phyloP scores from a whole-genome alignment of 2,113 vertebrate species.

The Podilymbus podiceps region DNA sequence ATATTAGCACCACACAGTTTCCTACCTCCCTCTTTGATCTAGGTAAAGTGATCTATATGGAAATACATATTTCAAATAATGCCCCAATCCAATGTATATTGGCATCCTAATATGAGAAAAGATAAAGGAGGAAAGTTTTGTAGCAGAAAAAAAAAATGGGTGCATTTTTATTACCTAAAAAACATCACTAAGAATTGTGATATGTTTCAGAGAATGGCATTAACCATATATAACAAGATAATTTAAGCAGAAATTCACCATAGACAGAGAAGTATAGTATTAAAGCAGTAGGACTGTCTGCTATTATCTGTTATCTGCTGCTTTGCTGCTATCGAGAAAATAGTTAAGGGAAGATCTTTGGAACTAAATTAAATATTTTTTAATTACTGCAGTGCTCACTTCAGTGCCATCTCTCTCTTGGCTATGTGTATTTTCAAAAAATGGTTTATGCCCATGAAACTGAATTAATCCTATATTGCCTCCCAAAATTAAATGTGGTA shows the following conservation, averaged over 20 bases:
- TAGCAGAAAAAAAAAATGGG: neutral
- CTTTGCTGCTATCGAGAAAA: neutral
- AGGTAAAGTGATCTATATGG: neutral
- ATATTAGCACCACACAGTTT: neutral
- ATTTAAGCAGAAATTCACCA: neutral
- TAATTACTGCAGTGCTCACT: neutral
- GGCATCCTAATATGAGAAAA: neutral
- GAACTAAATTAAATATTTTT: neutral
- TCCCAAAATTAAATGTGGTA: neutral
- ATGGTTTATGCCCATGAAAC: neutral
- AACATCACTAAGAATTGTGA: neutral
- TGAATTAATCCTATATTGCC: neutral
- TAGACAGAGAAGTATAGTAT: neutral
- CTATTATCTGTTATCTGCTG: fast-evolving
- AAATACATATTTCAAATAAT: neutral
- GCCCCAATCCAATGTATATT: neutral
- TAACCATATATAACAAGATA: neutral
- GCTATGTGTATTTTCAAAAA: neutral
- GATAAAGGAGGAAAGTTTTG: neutral
- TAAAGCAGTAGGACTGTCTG: neutral
- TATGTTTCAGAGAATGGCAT: neutral
- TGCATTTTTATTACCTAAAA: neutral
- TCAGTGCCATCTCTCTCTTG: neutral
- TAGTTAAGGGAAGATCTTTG: neutral
- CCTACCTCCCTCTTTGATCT: neutral